Percentiles rank a stretch among this genome's conserved stretches.
These are phyloP conservation scores for Sebastes steindachneri DNA, from an alignment of 2,797 vertebrate species.

Conservation along the genomic window DNA sequence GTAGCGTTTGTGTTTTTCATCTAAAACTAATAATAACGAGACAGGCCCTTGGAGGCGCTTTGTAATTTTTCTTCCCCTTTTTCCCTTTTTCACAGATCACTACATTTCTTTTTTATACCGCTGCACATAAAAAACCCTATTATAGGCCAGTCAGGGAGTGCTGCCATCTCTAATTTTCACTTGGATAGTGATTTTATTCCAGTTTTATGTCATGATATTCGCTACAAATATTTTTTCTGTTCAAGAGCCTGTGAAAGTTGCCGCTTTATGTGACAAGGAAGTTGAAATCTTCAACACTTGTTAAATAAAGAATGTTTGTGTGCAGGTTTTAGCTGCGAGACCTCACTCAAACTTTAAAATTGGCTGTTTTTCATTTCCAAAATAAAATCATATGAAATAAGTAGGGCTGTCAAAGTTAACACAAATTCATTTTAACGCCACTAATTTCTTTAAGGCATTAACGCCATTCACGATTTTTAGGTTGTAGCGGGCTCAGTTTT, in stretches of 20 bases:
- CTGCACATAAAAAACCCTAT: constrained; percentile 69
- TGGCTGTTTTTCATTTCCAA: background rate
- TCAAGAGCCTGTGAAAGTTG: constrained; percentile 42
- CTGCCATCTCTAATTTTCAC: constrained; percentile 74
- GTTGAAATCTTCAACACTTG: background rate
- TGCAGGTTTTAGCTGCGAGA: background rate
- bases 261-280: constrained; percentile 29
- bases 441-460: too few species aligned
- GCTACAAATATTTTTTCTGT: constrained; percentile 54
- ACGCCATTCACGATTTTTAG: too few species aligned
- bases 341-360: constrained; percentile 7
- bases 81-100: constrained; percentile 70
- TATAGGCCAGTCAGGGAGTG: constrained; percentile 63
- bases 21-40: constrained; percentile 81
- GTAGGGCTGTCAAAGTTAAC: too few species aligned
- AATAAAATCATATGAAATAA: background rate
- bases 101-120: constrained; percentile 61
- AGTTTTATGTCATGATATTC: constrained; percentile 59
- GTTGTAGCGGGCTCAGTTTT: too few species aligned
- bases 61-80: constrained; percentile 72
- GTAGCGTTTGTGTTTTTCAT: constrained; percentile 78
- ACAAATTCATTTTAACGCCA: too few species aligned
- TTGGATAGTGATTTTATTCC: constrained; percentile 61
- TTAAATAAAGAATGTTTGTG: constrained; percentile 20
- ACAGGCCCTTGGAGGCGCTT: constrained; percentile 69